Base-by-base conservation (phyloP, 2,797 vertebrate genomes). In the Propithecus deckenii region DNA sequence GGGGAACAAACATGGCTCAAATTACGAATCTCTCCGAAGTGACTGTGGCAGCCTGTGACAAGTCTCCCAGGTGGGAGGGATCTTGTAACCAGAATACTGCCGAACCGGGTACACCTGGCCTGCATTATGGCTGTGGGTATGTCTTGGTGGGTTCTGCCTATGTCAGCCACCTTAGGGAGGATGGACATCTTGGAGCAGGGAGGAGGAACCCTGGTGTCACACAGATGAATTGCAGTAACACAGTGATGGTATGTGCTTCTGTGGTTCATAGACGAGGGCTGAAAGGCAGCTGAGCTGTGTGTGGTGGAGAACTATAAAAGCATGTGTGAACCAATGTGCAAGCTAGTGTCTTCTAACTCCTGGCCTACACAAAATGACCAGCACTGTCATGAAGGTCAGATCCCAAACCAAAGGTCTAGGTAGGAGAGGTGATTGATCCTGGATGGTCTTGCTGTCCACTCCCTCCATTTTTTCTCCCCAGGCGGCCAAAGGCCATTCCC, bases 1-100 rank as follows among this genome's bases (percentile, higher is more conserved):
- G 38, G 85, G 78, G 43, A 86, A 28, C 13, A 72, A 91, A 86
- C 52, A 41, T 43, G 12, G 46, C 50, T 97, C 90, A 93, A 38
- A 30, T 89, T 96, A 83, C 59, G 61, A n/a, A 95, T 71, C 52
- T 85, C 71, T 50, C 43, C 81, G 84, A 95, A 90, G 81, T 76
- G 86, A 89, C 35, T 11, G 18, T 75, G 67, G 84, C 3, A 48
- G 38, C 41, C 63, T 43, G 50, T 30, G 71, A 35, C n/a, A 25
- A 80, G 52, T 69, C 35, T 41, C 52, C 35, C 75, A 90, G n/a
- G 63, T 95, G 50, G 85, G 43, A 87, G 23, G 28, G n/a, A 86
- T 50, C 61, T 41, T 48, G 43, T 72, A 71, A 17, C 63, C 63
- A 52, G 76, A 86, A 57, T 43, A 74, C 5, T 43, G 55, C 67